phyloP scores from a whole-genome alignment of 2,797 vertebrate genomes.

The Pangasius larnaudii region DNA sequence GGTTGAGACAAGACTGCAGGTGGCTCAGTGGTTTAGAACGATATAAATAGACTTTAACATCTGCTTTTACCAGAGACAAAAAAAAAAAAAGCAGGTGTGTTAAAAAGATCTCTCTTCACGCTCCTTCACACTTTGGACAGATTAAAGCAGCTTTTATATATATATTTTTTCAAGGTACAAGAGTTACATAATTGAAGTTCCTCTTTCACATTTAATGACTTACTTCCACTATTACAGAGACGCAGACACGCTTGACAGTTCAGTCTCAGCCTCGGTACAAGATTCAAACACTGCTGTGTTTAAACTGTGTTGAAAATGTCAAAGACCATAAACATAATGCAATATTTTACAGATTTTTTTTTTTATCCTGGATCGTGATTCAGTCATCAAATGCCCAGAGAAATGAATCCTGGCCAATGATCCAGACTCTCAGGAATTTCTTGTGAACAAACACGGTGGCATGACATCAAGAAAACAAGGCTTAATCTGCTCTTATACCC shows the following conservation, averaged over 20 bases:
- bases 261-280: not conserved
- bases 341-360: not conserved
- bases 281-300: not conserved
- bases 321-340: not conserved
- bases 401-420: not conserved
- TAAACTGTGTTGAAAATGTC: not conserved
- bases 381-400: not conserved
- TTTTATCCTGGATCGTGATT: not conserved
- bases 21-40: not conserved
- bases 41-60: slow-evolving; percentile 4
- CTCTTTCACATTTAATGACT: slow-evolving; percentile 43
- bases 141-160: not conserved
- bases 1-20: not conserved
- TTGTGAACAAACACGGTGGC: not conserved
- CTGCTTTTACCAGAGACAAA: slow-evolving; percentile 9
- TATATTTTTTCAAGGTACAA: slow-evolving; percentile 21
- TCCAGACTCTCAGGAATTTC: not conserved
- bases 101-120: slow-evolving; percentile 23
- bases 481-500: too few species aligned
- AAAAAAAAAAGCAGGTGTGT: slow-evolving; percentile 24
- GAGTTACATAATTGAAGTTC: slow-evolving; percentile 28
- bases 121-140: slow-evolving; percentile 9
- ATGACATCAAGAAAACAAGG: not conserved
- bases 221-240: slow-evolving; percentile 23
- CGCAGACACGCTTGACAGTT: slow-evolving; percentile 14